A percentile compares a stretch with the other conserved stretches of the same genome.
These are phyloP conservation scores for Neogale vison DNA, from an alignment of 2,113 vertebrate species.

Conservation along the genomic window DNA sequence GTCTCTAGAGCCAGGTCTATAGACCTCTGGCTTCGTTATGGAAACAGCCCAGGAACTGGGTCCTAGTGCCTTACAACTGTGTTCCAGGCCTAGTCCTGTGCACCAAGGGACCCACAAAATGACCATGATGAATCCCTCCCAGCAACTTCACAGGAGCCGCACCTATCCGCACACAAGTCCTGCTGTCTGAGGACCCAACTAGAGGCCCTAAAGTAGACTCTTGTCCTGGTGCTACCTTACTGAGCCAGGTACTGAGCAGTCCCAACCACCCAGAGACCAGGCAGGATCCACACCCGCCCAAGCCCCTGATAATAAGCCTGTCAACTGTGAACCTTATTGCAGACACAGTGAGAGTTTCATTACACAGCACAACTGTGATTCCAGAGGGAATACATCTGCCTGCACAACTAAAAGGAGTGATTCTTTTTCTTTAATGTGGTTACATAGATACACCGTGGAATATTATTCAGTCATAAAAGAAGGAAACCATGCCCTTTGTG, in stretches of 20 bases:
- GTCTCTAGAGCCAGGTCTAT: neutral
- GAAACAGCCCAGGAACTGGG: neutral
- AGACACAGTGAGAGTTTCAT: neutral
- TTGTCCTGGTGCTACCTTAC: neutral
- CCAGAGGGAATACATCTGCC: neutral
- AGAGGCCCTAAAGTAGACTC: neutral
- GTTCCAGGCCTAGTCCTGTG: neutral
- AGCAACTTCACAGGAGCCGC: neutral
- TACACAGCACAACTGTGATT: neutral
- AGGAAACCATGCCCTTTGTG: neutral
- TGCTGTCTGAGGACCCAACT: neutral
- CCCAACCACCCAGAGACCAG: neutral
- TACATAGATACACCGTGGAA: neutral
- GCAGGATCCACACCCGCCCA: too few species aligned
- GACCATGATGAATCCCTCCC: neutral
- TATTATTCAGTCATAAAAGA: neutral
- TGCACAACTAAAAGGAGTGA: neutral
- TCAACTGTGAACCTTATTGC: neutral
- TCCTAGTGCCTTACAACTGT: neutral
- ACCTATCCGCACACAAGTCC: neutral
- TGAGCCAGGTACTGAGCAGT: neutral
- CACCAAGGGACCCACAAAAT: neutral
- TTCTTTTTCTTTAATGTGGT: neutral
- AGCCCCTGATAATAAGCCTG: neutral
- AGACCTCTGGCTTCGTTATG: neutral